Evolutionary conservation across 1,140 invertebrate species (phyloP).

Genomic region (Chymomyza costata): DNA sequence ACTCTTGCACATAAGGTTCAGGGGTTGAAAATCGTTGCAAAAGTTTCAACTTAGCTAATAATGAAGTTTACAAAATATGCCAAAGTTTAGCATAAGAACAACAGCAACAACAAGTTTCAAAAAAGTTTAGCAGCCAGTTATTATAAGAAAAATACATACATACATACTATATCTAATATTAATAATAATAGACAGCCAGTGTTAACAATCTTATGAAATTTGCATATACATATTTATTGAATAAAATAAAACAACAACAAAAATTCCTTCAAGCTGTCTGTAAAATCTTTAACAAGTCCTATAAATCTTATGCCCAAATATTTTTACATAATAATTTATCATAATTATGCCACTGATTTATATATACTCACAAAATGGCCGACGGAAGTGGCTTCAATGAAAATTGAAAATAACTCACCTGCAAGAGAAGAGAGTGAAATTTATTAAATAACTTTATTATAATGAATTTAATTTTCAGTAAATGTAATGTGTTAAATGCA

Average conservation of each 20-base stretch:
- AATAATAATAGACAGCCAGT: too few relatives aligned
- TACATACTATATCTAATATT: too few relatives aligned
- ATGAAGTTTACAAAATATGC: conserved; percentile 74
- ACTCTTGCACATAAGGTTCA: conserved; percentile 13
- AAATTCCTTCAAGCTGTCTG: too few relatives aligned
- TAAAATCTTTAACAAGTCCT: too few relatives aligned
- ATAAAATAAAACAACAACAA: too few relatives aligned
- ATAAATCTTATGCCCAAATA: too few relatives aligned
- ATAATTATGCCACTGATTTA: conserved; percentile 63
- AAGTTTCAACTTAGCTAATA: conserved; percentile 56
- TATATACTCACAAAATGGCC: conserved; percentile 36
- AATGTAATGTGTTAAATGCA: too few relatives aligned
- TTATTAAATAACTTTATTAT: conserved; percentile 16
- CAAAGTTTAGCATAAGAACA: conserved; percentile 63
- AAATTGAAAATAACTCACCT: conserved; percentile 37
- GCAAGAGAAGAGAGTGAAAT: conserved; percentile 24
- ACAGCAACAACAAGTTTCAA: neutral
- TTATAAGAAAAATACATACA: too few relatives aligned
- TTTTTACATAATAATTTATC: conserved; percentile 52
- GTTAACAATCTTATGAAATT: too few relatives aligned
- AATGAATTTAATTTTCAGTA: too few relatives aligned
- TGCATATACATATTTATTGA: too few relatives aligned
- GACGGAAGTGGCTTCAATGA: neutral
- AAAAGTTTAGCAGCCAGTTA: too few relatives aligned
- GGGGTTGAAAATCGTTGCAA: conserved; percentile 3